Evolutionary conservation across 2,888 invertebrate species (phyloP).

Genomic region (Synergus laeviventris): DNA sequence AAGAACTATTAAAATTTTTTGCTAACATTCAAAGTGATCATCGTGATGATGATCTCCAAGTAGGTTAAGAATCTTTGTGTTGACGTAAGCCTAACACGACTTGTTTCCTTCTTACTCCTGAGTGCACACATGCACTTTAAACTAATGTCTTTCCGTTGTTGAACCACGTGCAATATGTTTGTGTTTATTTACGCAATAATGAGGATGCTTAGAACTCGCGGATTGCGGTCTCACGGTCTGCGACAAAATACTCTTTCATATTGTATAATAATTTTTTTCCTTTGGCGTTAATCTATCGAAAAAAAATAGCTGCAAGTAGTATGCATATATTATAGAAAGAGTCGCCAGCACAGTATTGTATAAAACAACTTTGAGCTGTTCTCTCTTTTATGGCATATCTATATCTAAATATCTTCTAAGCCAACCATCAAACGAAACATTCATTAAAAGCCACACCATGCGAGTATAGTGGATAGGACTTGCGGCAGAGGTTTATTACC

Average conservation of each 20-base stretch:
- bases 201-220: constrained; percentile 1
- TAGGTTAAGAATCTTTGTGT: constrained; percentile 31
- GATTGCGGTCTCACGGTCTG: not conserved
- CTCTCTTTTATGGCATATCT: no score
- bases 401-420: not conserved
- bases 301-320: no score
- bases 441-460: not conserved
- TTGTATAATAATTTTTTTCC: not conserved
- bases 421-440: constrained; percentile 19
- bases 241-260: not conserved
- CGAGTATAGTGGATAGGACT: not conserved
- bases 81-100: constrained; percentile 32
- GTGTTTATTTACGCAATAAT: constrained; percentile 27
- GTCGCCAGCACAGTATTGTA: not conserved
- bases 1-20: no score
- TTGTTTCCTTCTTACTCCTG: constrained; percentile 30
- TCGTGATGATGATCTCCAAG: constrained; percentile 12
- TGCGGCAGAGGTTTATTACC: not conserved
- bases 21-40: no score
- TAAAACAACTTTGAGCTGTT: not conserved
- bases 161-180: constrained; percentile 25
- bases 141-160: constrained; percentile 32
- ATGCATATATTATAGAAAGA: not conserved
- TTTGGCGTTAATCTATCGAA: not conserved
- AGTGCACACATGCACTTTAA: constrained; percentile 28